Evolutionary conservation across 1,140 invertebrate genomes (phyloP), one percentile per base, ranked within the genome.

Genomic region (Pararge aegeria): DNA sequence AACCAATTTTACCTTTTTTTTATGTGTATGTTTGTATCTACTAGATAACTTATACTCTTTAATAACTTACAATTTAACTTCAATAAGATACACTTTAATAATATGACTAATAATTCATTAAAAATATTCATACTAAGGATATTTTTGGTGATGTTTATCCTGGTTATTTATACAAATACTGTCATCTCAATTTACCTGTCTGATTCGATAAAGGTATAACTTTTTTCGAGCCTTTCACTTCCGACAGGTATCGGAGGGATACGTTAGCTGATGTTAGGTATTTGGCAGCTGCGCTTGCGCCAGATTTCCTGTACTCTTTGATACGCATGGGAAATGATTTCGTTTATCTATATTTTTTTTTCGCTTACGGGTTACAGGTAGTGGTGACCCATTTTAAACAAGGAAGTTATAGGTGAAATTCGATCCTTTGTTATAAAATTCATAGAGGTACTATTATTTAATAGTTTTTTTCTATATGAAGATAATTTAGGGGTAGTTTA

Each of bases 191-290:
- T 15, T 12, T 9, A 16, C 9, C 38, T 9, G 15, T 7, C 38
- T 42, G 13, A 2, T 42, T 18, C 3, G 38, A 42, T 42, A 18
- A 18, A 42, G 15, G 15, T 42, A 27, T 12, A 21, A 19, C 24
- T 46, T 83, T 81, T 83, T 83, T 71, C 61, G 53, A 68, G 73
- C 78, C 81, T 84, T 84, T 84, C 79, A 79, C 81, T 80, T 82
- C 79, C 81, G 79, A 75, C 70, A 78, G 63, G 52, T 64, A 64
- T 51, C 46, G 62, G 67, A 64, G 64, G 66, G 65, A 56, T 61
- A 50, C 54, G 64, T 64, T 69, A 66, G 54, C 65, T 56, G 38
- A 42, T 42, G 70, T 59, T 56, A 56, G 34, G 61, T 66, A 64
- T 70, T n/a, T 67, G 56, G 72, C 78, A 81, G 76, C 70, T 80